Evolutionary conservation across 2,888 invertebrate genomes (phyloP).

Genomic region (Tenthredo mesomela): DNA sequence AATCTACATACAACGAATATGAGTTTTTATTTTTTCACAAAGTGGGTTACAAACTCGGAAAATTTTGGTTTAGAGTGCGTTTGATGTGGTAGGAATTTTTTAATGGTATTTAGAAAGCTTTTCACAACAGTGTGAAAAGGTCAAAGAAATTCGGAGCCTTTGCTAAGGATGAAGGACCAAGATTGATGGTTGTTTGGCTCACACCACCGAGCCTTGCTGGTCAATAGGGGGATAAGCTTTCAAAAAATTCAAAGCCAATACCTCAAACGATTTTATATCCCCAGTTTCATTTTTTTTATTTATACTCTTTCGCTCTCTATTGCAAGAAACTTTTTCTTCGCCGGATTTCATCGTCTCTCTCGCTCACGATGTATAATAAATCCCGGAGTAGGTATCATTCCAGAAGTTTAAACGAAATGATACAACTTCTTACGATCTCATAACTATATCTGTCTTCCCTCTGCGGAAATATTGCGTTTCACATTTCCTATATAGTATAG

Average conservation of each 20-base stretch:
- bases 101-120: conserved; percentile 4
- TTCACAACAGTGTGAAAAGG: background rate
- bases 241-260: conserved; percentile 9
- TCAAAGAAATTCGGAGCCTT: background rate
- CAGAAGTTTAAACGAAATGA: background rate
- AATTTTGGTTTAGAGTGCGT: background rate
- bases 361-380: background rate
- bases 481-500: background rate
- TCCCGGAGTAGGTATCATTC: background rate
- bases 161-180: conserved; percentile 4
- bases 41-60: background rate
- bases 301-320: background rate
- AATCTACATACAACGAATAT: background rate
- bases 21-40: background rate
- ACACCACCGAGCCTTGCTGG: background rate
- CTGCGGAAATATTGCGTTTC: background rate
- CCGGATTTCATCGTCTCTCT: background rate
- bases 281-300: background rate
- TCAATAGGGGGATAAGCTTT: background rate
- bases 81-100: background rate
- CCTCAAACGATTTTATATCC: background rate
- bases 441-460: background rate
- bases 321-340: background rate
- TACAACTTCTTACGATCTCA: background rate
- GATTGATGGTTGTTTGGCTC: background rate